Conservation (phyloP, 2,888 invertebrate genomes). For the Torymus aiolomorphi region DNA sequence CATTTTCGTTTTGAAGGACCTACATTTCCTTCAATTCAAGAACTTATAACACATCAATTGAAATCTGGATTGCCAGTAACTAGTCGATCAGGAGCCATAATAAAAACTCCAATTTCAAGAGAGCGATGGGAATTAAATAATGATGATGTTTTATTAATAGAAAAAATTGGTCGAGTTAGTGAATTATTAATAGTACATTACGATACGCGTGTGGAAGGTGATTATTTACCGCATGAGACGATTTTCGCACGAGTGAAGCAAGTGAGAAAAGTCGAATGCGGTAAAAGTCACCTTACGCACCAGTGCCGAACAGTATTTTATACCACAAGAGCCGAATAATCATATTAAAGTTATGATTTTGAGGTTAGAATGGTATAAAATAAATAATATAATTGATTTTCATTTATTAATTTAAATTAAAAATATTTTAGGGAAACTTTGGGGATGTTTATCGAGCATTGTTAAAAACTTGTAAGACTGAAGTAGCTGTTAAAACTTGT, state of each 20-base stretch:
- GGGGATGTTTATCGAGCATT: conserved; percentile 97
- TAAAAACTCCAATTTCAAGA: conserved; percentile 89
- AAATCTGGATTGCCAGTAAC: conserved; percentile 92
- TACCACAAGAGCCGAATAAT: too few relatives aligned
- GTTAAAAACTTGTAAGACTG: conserved; percentile 87
- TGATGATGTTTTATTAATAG: conserved; percentile 92
- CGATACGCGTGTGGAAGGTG: too few relatives aligned
- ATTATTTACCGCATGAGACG: too few relatives aligned
- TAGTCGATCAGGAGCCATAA: conserved; percentile 92
- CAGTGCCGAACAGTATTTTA: too few relatives aligned
- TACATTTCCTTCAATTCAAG: conserved; percentile 93
- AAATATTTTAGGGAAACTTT: conserved; percentile 89
- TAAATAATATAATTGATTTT: conserved; percentile 3
- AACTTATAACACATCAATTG: conserved; percentile 92
- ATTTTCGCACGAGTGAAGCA: too few relatives aligned
- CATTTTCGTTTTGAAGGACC: conserved; percentile 96
- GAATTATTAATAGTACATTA: too few relatives aligned
- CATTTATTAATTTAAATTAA: conserved; percentile 35
- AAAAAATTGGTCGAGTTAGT: conserved; percentile 95
- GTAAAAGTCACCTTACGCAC: too few relatives aligned
- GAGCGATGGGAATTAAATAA: conserved; percentile 98
- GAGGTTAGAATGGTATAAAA: too few relatives aligned
- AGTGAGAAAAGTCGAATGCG: too few relatives aligned
- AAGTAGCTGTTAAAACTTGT: conserved; percentile 97
- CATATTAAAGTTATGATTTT: too few relatives aligned